Conservation (phyloP, 2,113 vertebrate genomes). For the Ophiodon elongatus region DNA sequence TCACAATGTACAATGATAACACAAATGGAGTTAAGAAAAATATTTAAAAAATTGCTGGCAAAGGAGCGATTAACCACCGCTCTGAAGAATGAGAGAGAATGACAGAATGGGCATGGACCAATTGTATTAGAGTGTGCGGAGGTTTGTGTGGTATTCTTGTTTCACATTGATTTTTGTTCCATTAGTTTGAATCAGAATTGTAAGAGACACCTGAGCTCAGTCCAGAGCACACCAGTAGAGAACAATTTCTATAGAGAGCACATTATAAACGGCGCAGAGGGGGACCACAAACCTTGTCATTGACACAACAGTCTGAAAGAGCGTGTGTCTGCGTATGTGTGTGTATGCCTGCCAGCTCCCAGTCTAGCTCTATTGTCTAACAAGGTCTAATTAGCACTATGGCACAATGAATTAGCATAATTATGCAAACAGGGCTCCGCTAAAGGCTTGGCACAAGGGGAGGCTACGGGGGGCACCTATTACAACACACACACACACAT, state of each 20-base stretch:
- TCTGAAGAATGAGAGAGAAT: background rate
- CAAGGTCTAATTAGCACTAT: conserved; percentile 85
- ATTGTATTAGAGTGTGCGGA: conserved; percentile 7
- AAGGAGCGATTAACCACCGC: conserved; percentile 20
- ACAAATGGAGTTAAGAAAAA: background rate
- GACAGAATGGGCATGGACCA: conserved; percentile 2
- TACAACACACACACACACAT: conserved; percentile 54
- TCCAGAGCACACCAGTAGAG: conserved; percentile 54
- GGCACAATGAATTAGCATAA: conserved; percentile 86
- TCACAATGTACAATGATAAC: conserved; percentile 11
- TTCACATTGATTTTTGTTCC: conserved; percentile 61
- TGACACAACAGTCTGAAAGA: conserved; percentile 81
- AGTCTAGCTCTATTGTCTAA: conserved; percentile 83
- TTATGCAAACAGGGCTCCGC: conserved; percentile 82
- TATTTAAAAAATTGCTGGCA: background rate
- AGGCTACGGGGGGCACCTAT: conserved; percentile 78
- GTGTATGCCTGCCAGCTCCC: conserved; percentile 69
- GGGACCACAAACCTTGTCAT: conserved; percentile 82
- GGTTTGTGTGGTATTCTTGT: conserved; percentile 15
- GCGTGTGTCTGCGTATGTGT: conserved; percentile 61
- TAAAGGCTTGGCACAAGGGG: conserved; percentile 80
- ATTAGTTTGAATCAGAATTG: conserved; percentile 64
- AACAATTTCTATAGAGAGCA: conserved; percentile 71
- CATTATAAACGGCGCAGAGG: conserved; percentile 79
- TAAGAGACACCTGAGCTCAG: conserved; percentile 73